Conservation (phyloP, 2,888 invertebrate genomes). For the Unio pictorum region DNA sequence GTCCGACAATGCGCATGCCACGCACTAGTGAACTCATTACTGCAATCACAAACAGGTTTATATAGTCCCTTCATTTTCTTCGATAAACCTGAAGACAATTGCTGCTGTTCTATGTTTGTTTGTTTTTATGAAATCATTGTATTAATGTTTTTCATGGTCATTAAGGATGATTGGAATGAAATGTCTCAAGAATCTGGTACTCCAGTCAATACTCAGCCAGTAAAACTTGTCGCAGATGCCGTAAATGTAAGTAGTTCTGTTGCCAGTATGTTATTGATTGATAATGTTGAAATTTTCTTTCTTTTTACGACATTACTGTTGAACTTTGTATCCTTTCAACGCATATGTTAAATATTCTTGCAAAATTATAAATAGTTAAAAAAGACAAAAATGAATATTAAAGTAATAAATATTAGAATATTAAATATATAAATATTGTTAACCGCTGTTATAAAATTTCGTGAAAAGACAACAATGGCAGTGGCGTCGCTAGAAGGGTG, state of each 20-base stretch:
- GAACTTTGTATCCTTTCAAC: too few species aligned
- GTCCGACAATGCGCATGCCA: too few species aligned
- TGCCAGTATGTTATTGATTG: neutral
- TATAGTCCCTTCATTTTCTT: neutral
- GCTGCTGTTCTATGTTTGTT: neutral
- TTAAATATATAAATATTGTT: too few species aligned
- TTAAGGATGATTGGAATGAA: conserved; percentile 46
- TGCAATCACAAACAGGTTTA: neutral
- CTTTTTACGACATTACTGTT: too few species aligned
- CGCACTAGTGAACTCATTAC: too few species aligned
- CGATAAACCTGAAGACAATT: neutral
- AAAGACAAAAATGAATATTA: too few species aligned
- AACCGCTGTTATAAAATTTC: too few species aligned
- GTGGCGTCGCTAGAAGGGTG: too few species aligned
- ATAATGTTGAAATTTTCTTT: neutral
- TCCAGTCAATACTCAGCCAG: conserved; percentile 38
- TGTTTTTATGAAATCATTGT: neutral
- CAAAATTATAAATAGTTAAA: too few species aligned
- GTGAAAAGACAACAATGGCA: too few species aligned
- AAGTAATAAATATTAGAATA: too few species aligned
- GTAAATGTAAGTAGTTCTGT: conserved; percentile 16
- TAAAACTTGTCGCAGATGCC: conserved; percentile 37
- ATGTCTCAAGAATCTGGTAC: conserved; percentile 34
- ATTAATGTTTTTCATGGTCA: conserved; percentile 1
- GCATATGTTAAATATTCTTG: too few species aligned